phyloP scores from a whole-genome alignment of 2,888 invertebrate genomes.

The Microchrysa polita region DNA sequence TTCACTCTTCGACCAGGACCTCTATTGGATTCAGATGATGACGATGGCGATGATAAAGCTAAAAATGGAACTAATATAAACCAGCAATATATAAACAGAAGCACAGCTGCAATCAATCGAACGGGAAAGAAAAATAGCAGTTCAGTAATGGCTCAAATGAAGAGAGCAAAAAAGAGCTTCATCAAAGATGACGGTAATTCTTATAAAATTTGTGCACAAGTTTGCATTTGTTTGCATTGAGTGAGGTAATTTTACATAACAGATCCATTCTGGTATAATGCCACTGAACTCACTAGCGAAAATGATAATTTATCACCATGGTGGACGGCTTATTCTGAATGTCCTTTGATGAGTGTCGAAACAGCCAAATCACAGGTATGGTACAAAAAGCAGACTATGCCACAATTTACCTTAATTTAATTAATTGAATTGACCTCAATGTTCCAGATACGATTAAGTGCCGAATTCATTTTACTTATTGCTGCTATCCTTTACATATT shows the following conservation, averaged over 20 bases:
- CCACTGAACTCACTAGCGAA: constrained; percentile 60
- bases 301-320: constrained; percentile 57
- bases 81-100: background rate
- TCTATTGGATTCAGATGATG: constrained; percentile 60
- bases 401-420: background rate
- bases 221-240: too few species aligned
- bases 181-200: constrained; percentile 22
- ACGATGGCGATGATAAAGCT: constrained; percentile 50
- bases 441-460: constrained; percentile 72
- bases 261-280: constrained; percentile 63
- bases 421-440: background rate
- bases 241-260: background rate
- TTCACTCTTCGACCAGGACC: constrained; percentile 92
- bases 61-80: constrained; percentile 46
- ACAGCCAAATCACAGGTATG: constrained; percentile 58
- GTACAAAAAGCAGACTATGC: background rate
- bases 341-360: constrained; percentile 62
- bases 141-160: constrained; percentile 13
- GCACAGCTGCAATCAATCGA: background rate
- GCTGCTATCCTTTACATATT: constrained; percentile 87
- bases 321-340: constrained; percentile 62
- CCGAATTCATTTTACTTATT: constrained; percentile 81
- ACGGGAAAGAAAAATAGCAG: background rate
- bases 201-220: constrained; percentile 12
- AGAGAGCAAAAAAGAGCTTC: background rate